Conservation (phyloP, 35 echinoderm and acorn worm genomes). For the Ptychodera flava region DNA sequence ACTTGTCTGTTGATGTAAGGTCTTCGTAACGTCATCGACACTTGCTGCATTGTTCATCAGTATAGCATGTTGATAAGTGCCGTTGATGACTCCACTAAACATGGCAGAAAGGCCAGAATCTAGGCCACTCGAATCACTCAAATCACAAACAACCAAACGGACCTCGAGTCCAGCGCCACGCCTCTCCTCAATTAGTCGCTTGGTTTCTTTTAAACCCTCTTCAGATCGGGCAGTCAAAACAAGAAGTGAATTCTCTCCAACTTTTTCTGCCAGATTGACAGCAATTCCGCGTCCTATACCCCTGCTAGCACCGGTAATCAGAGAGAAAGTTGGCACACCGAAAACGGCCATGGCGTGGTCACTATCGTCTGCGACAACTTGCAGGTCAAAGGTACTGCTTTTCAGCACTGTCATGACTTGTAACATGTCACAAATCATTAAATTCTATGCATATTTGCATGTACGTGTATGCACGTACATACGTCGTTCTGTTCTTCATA, state of each 20-base stretch:
- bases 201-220: slow-evolving; percentile 51
- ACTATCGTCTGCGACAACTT: too few species aligned
- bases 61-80: slow-evolving; percentile 42
- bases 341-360: too few species aligned
- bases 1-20: background rate
- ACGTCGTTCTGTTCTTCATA: too few species aligned
- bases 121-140: slow-evolving; percentile 7
- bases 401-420: too few species aligned
- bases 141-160: slow-evolving; percentile 32
- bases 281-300: slow-evolving; percentile 72
- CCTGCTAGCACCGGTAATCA: too few species aligned
- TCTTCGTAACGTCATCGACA: slow-evolving; percentile 38
- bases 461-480: too few species aligned
- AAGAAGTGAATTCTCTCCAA: slow-evolving; percentile 22
- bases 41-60: slow-evolving; percentile 60
- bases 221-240: slow-evolving; percentile 43
- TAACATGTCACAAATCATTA: too few species aligned
- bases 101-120: background rate
- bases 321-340: too few species aligned
- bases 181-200: slow-evolving; percentile 27
- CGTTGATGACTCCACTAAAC: slow-evolving; percentile 36
- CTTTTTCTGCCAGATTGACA: slow-evolving; percentile 29
- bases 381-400: too few species aligned
- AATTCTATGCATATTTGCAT: too few species aligned
- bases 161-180: slow-evolving; percentile 18